phyloP scores from a whole-genome alignment of 2,888 invertebrate species.

The Galeruca laticollis region DNA sequence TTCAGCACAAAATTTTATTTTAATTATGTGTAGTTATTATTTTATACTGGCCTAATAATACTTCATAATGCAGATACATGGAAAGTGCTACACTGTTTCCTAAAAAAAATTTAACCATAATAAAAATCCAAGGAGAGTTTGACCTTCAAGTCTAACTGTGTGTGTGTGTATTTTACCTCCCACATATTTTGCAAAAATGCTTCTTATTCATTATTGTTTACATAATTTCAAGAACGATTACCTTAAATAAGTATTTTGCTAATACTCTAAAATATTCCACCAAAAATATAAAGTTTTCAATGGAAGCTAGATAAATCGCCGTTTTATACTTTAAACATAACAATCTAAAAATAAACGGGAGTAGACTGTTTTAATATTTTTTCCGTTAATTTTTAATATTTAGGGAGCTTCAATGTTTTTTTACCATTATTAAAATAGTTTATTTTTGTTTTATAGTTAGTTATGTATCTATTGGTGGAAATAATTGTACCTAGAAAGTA shows the following conservation, averaged over 20 bases:
- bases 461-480: too few relatives aligned
- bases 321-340: too few relatives aligned
- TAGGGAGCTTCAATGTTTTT: too few relatives aligned
- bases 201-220: slow-evolving; percentile 16
- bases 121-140: slow-evolving; percentile 7
- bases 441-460: too few relatives aligned
- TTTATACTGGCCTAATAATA: not conserved
- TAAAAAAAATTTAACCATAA: slow-evolving; percentile 10
- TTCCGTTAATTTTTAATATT: too few relatives aligned
- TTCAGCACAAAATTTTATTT: too few relatives aligned
- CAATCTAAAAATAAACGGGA: too few relatives aligned
- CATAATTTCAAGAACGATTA: slow-evolving; percentile 20
- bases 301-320: too few relatives aligned
- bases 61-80: not conserved
- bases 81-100: slow-evolving; percentile 1
- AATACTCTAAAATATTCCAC: not conserved
- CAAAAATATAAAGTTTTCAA: not conserved
- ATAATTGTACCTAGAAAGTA: too few relatives aligned
- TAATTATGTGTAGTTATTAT: too few relatives aligned
- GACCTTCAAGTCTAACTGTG: slow-evolving; percentile 16
- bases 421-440: too few relatives aligned
- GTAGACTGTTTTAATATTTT: too few relatives aligned
- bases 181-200: slow-evolving; percentile 16
- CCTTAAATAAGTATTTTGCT: not conserved
- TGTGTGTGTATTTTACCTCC: slow-evolving; percentile 15